Evolutionary conservation across 2,888 invertebrate genomes (phyloP).

Genomic region (Sisyra nigra): DNA sequence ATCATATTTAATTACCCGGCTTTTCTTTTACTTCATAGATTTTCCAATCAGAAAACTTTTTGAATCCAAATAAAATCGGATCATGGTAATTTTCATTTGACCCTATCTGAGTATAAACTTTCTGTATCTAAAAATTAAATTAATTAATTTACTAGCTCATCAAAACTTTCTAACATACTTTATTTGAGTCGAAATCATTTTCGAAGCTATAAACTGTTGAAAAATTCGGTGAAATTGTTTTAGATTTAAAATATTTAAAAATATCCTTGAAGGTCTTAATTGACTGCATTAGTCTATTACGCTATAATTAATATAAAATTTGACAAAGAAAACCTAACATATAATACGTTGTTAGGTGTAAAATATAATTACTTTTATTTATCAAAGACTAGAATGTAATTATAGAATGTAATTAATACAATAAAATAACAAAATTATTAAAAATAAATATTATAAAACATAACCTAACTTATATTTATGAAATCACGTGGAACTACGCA

Average conservation of each 20-base stretch:
- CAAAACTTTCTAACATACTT: constrained; percentile 6
- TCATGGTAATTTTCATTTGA: constrained; percentile 2
- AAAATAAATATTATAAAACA: too few species aligned
- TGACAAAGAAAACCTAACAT: too few species aligned
- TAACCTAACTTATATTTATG: too few species aligned
- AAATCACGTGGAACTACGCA: too few species aligned
- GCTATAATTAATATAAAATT: too few species aligned
- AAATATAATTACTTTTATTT: too few species aligned
- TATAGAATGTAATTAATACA: too few species aligned
- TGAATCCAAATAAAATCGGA: constrained; percentile 26
- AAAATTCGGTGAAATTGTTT: constrained; percentile 44
- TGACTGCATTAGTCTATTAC: too few species aligned
- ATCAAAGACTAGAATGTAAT: too few species aligned
- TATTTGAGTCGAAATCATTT: constrained; percentile 11
- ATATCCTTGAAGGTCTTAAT: constrained; percentile 42
- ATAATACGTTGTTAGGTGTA: too few species aligned
- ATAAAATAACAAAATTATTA: too few species aligned
- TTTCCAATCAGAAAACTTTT: constrained; percentile 39
- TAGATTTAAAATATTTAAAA: constrained; percentile 70
- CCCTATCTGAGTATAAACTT: not conserved
- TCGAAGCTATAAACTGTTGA: constrained; percentile 43
- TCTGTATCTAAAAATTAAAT: not conserved
- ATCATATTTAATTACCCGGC: constrained; percentile 30
- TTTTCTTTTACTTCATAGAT: constrained; percentile 39
- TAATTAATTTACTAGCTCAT: constrained; percentile 10